Evolutionary conservation across 1,140 invertebrate species (phyloP).

Genomic region (Elymnias hypermnestra): DNA sequence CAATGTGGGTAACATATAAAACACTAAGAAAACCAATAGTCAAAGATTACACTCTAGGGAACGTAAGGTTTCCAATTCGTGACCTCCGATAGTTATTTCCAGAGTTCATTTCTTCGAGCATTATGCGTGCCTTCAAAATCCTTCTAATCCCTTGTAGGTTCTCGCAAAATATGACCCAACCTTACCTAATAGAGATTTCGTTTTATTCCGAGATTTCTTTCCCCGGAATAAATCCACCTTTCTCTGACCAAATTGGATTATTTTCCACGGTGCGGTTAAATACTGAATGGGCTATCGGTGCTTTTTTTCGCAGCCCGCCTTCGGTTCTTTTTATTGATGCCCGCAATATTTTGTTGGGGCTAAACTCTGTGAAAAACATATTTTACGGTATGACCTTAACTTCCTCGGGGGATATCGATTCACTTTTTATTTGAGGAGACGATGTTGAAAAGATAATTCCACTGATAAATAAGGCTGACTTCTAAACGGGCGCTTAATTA

Average conservation of each 20-base stretch:
- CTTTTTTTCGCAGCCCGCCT: conserved; percentile 18
- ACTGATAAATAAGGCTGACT: conserved; percentile 18
- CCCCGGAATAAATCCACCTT: conserved; percentile 25
- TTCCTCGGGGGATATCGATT: conserved; percentile 13
- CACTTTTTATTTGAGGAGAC: conserved; percentile 7
- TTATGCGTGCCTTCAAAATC: conserved; percentile 28
- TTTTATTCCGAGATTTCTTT: conserved; percentile 22
- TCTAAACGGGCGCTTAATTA: conserved; percentile 7
- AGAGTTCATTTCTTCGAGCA: conserved; percentile 22
- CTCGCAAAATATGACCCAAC: conserved; percentile 26
- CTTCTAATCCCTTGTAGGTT: conserved; percentile 29
- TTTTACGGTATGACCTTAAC: conserved; percentile 19
- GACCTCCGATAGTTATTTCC: conserved; percentile 24
- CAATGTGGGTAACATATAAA: conserved; percentile 10
- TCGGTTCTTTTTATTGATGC: conserved; percentile 29
- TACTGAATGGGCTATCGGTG: conserved; percentile 27
- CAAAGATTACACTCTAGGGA: conserved; percentile 21
- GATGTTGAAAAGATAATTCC: conserved; percentile 11
- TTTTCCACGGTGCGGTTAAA: conserved; percentile 29
- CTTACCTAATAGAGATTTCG: conserved; percentile 28
- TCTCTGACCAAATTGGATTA: conserved; percentile 31
- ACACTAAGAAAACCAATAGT: conserved; percentile 8
- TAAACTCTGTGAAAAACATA: conserved; percentile 23
- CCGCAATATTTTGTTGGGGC: conserved; percentile 27
- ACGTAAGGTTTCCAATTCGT: conserved; percentile 22